A percentile compares a stretch with the other conserved stretches of the same genome.
These are phyloP conservation scores for Papilio xuthus DNA, from an alignment of 1,140 invertebrate species.

Conservation along the genomic window DNA sequence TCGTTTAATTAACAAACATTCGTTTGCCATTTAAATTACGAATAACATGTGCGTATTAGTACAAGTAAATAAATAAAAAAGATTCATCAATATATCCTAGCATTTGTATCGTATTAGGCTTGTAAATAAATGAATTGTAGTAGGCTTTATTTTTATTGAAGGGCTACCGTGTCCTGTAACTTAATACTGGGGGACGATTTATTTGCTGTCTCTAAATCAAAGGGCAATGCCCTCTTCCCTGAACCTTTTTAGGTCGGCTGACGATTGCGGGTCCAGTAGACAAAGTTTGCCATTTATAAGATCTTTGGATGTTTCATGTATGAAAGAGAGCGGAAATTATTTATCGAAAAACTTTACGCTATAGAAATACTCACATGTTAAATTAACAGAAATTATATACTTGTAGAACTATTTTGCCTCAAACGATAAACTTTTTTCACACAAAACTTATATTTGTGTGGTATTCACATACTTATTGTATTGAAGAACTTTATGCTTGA, in stretches of 20 bases:
- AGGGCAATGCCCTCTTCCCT: conserved; percentile 20
- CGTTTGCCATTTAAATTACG: too few species aligned
- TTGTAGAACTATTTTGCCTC: not conserved
- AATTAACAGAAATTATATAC: conserved; percentile 1
- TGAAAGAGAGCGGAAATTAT: conserved; percentile 31
- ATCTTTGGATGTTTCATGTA: conserved; percentile 24
- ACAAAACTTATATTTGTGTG: not conserved
- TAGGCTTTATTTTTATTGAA: conserved; percentile 37
- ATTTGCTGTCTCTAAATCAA: conserved; percentile 36
- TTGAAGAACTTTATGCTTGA: not conserved
- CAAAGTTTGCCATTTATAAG: conserved; percentile 29
- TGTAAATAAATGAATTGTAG: conserved; percentile 28
- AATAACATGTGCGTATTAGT: too few species aligned
- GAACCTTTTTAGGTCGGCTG: conserved; percentile 16
- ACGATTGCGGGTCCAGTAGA: conserved; percentile 22
- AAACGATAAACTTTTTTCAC: not conserved
- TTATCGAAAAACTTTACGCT: conserved; percentile 6
- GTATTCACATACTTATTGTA: not conserved
- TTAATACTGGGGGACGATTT: conserved; percentile 31
- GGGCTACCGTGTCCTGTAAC: conserved; percentile 29
- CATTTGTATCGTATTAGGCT: not conserved
- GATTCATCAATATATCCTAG: too few species aligned
- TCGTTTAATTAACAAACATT: too few species aligned
- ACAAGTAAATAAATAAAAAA: too few species aligned
- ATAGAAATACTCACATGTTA: conserved; percentile 13